Conservation (phyloP, 2,113 vertebrate species). For the Psephotus haematonotus region DNA sequence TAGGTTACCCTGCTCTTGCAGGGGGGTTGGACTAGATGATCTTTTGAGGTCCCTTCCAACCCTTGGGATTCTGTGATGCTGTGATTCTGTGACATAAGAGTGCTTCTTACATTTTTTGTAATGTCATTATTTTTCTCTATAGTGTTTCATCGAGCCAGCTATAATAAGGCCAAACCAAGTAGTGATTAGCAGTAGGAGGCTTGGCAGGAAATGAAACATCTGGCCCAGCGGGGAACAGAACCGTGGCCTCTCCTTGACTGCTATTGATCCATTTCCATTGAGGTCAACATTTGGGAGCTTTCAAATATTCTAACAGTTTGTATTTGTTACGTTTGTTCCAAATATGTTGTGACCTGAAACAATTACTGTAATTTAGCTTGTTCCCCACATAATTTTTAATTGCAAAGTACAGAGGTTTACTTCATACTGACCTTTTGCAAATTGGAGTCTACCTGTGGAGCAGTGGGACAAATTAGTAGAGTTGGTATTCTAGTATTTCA, state of each 20-base stretch:
- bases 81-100: not conserved
- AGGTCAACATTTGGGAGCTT: not conserved
- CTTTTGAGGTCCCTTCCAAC: too few species aligned
- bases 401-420: not conserved
- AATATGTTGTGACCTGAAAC: not conserved
- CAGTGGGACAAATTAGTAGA: not conserved
- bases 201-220: not conserved
- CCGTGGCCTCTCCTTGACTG: conserved; percentile 9
- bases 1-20: too few species aligned
- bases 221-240: not conserved
- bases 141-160: not conserved
- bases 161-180: not conserved
- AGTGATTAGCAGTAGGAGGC: not conserved
- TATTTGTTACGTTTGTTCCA: not conserved
- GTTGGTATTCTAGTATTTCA: not conserved
- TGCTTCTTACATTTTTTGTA: not conserved
- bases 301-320: not conserved
- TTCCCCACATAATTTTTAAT: not conserved
- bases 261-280: conserved; percentile 3
- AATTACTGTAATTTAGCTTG: conserved; percentile 1
- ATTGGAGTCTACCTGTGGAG: not conserved
- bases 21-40: too few species aligned
- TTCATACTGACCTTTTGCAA: not conserved
- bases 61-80: too few species aligned
- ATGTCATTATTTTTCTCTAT: not conserved